Conservation (phyloP, 1,140 invertebrate genomes). For the Drosophila punjabiensis region DNA sequence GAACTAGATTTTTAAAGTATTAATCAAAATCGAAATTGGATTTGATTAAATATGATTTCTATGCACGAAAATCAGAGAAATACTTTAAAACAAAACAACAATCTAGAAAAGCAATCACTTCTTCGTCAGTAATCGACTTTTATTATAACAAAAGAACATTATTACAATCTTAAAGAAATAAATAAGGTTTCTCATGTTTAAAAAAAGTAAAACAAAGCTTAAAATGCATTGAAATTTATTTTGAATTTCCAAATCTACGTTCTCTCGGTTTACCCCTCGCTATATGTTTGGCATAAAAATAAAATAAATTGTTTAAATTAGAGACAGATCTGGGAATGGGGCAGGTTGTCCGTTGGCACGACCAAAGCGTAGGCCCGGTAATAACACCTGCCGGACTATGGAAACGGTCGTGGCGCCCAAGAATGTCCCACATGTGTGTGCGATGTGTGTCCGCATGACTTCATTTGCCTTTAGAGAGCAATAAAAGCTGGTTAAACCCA, state of each 20-base stretch:
- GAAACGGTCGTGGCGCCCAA: conserved; percentile 17
- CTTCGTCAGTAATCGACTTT: no score
- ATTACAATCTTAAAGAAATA: no score
- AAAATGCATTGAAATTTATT: background rate
- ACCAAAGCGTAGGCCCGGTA: conserved; percentile 13
- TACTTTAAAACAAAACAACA: no score
- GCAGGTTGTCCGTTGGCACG: conserved; percentile 3
- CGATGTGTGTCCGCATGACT: conserved; percentile 39
- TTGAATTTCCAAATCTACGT: background rate
- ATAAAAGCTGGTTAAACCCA: conserved; percentile 26
- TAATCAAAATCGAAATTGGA: no score
- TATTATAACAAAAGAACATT: no score
- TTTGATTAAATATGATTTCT: no score
- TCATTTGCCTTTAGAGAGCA: conserved; percentile 35
- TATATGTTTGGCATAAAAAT: conserved; percentile 35
- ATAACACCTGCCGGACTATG: conserved; percentile 39
- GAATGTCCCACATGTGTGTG: conserved; percentile 42
- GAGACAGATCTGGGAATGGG: conserved; percentile 21
- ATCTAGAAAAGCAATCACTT: no score
- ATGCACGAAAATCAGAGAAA: no score
- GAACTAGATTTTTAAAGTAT: background rate
- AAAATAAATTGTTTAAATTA: conserved; percentile 55
- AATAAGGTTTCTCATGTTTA: background rate
- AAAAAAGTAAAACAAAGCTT: no score
- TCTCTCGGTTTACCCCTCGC: background rate